These are phyloP conservation scores for Rissa tridactyla DNA, from an alignment of 2,113 vertebrate genomes.

Conservation along the genomic window DNA sequence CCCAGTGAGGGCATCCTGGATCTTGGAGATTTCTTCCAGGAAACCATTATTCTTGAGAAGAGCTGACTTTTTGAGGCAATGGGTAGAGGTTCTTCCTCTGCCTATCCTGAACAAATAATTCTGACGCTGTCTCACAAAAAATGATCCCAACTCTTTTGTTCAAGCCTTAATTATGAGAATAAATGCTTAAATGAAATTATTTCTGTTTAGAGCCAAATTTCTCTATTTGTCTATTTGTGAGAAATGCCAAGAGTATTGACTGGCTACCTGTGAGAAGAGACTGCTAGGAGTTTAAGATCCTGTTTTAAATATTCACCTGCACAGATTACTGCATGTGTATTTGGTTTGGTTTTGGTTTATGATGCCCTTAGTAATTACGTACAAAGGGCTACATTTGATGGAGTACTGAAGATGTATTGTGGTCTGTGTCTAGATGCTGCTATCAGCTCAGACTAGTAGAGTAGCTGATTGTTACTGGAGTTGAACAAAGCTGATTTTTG, in stretches of 20 bases:
- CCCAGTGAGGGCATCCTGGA: not conserved
- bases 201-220: not conserved
- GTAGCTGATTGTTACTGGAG: not conserved
- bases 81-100: not conserved
- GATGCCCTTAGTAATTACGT: not conserved
- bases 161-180: not conserved
- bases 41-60: not conserved
- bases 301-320: not conserved
- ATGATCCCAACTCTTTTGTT: not conserved
- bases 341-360: not conserved
- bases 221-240: accelerated
- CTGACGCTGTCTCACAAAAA: not conserved
- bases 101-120: not conserved
- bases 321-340: not conserved
- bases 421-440: not conserved
- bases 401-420: accelerated
- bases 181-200: not conserved
- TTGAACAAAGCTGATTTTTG: not conserved
- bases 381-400: not conserved
- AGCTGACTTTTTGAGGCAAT: accelerated
- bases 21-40: not conserved
- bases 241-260: not conserved
- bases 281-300: not conserved
- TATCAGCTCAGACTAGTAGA: not conserved
- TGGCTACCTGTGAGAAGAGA: not conserved